phyloP scores from a whole-genome alignment of 1,140 invertebrate genomes.

The Antheraea pernyi region DNA sequence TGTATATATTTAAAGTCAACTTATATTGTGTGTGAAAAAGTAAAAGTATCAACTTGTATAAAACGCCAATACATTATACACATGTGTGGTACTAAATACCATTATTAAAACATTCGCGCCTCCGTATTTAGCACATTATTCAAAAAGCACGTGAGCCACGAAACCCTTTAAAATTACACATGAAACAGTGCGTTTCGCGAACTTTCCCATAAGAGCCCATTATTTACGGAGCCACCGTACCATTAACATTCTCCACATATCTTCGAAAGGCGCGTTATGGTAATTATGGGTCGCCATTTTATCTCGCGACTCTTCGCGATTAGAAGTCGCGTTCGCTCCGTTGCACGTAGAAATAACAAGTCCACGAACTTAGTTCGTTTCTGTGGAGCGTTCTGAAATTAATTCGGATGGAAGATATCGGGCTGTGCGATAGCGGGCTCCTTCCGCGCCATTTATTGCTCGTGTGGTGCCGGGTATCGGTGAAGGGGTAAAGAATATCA shows the following conservation, averaged over 20 bases:
- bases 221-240: constrained; percentile 76
- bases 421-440: constrained; percentile 69
- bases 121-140: constrained; percentile 41
- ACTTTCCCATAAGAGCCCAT: constrained; percentile 78
- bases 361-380: constrained; percentile 75
- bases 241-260: constrained; percentile 78
- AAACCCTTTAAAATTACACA: constrained; percentile 70
- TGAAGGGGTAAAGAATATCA: constrained; percentile 78
- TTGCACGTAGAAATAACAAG: constrained; percentile 73
- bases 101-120: constrained; percentile 30
- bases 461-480: constrained; percentile 71
- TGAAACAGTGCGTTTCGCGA: constrained; percentile 73
- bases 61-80: too few relatives aligned
- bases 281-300: constrained; percentile 78
- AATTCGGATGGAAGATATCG: constrained; percentile 79
- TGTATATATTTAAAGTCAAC: too few relatives aligned
- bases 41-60: too few relatives aligned
- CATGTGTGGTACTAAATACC: constrained; percentile 36
- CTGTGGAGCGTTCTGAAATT: constrained; percentile 70
- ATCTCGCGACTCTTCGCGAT: constrained; percentile 73
- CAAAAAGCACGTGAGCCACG: constrained; percentile 59
- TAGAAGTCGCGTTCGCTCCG: constrained; percentile 67
- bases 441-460: constrained; percentile 77
- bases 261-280: constrained; percentile 75
- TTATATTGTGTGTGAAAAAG: too few relatives aligned